These are phyloP conservation scores for Orthonyx spaldingii DNA, from an alignment of 2,113 vertebrate genomes.

Conservation along the genomic window DNA sequence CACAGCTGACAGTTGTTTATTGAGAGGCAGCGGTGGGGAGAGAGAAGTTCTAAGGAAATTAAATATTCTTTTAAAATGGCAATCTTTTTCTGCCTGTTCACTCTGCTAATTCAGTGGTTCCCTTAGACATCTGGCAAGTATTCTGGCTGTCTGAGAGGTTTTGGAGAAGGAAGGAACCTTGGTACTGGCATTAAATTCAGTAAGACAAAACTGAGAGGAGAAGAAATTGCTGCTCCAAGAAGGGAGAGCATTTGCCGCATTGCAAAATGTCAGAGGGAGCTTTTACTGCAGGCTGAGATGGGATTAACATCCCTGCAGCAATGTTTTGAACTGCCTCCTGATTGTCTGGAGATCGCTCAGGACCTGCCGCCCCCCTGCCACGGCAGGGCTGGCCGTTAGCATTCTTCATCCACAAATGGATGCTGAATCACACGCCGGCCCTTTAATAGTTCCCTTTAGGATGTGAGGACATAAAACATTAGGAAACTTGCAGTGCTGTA, in stretches of 20 bases:
- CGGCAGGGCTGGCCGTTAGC: background rate
- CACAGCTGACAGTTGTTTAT: background rate
- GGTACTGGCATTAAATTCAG: background rate
- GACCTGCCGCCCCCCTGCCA: background rate
- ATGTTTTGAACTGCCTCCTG: background rate
- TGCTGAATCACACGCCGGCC: background rate
- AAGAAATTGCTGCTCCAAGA: background rate
- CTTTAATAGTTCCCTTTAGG: background rate
- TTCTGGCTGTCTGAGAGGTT: background rate
- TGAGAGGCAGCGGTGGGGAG: background rate
- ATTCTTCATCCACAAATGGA: constrained; percentile 47
- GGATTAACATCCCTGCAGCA: background rate
- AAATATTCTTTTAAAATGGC: background rate
- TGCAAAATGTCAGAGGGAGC: background rate
- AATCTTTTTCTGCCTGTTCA: background rate
- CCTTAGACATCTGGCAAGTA: background rate
- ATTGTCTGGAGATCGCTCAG: background rate
- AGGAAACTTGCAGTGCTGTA: background rate
- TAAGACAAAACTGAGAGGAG: background rate
- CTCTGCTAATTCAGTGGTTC: background rate
- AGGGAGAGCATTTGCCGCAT: background rate
- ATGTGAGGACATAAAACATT: background rate
- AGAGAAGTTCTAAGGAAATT: background rate
- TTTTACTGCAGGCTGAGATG: background rate
- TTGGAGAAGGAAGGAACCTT: background rate